phyloP scores from a whole-genome alignment of 2,797 vertebrate species.

The Borostomias antarcticus region DNA sequence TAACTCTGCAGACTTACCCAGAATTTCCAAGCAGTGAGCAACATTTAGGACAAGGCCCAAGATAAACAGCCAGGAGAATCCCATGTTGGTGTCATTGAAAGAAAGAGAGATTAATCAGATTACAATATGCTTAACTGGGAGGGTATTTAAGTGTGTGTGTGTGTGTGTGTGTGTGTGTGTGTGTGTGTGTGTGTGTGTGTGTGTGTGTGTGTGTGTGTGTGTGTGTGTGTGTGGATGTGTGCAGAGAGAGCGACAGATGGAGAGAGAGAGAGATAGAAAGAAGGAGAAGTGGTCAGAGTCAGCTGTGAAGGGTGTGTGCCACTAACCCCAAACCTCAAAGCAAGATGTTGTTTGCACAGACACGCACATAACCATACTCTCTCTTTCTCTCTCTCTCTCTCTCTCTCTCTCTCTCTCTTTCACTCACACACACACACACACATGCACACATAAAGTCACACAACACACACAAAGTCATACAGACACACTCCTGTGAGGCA shows the following conservation, averaged over 20 bases:
- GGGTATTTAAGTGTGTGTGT: conserved; percentile 51
- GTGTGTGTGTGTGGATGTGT: conserved; percentile 27
- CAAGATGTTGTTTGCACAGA: conserved; percentile 22
- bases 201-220: conserved; percentile 16
- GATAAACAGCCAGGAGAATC: conserved; percentile 62
- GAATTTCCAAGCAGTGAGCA: conserved; percentile 61
- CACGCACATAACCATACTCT: conserved; percentile 12
- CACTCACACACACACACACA: conserved; percentile 5
- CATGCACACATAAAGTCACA: neutral
- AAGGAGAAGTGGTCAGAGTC: conserved; percentile 12
- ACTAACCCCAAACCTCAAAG: conserved; percentile 39
- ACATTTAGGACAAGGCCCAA: conserved; percentile 67
- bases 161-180: conserved; percentile 33
- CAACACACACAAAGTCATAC: neutral
- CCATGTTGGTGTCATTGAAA: conserved; percentile 70
- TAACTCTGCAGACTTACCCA: conserved; percentile 69
- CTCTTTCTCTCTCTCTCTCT: too few relatives aligned
- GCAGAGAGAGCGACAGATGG: conserved; percentile 18
- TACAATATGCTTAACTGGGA: conserved; percentile 21
- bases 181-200: conserved; percentile 29
- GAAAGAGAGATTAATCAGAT: conserved; percentile 36
- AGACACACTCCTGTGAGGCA: conserved; percentile 29
- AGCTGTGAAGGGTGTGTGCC: conserved; percentile 23
- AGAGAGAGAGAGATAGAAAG: neutral
- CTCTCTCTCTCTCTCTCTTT: too few relatives aligned